phyloP scores from a whole-genome alignment of 2,797 vertebrate species.

The Danio tinwini region DNA sequence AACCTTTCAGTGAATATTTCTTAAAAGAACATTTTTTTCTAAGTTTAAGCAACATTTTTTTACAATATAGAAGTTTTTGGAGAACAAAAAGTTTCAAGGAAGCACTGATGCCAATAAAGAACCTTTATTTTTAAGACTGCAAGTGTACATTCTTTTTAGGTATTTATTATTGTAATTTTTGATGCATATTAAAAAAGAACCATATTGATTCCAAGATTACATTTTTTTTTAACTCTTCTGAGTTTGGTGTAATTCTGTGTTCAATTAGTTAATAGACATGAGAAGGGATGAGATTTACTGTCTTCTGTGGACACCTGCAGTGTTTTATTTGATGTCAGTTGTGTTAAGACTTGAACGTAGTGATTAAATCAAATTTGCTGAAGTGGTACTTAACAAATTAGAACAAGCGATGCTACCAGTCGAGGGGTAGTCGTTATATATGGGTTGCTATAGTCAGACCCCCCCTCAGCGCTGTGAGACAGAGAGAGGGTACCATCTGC shows the following conservation, averaged over 20 bases:
- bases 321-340: conserved; percentile 75
- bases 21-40: too few relatives aligned
- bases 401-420: conserved; percentile 78
- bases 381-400: conserved; percentile 86
- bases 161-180: neutral
- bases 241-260: conserved; percentile 48
- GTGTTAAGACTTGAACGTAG: conserved; percentile 74
- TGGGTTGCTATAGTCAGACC: conserved; percentile 80
- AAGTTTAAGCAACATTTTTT: too few relatives aligned
- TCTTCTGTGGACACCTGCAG: conserved; percentile 62
- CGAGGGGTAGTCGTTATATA: conserved; percentile 73
- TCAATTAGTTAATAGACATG: conserved; percentile 63
- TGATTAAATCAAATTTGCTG: conserved; percentile 79
- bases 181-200: neutral
- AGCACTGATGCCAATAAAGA: too few relatives aligned
- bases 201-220: neutral
- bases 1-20: too few relatives aligned
- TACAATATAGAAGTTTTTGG: too few relatives aligned
- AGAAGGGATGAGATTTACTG: conserved; percentile 63
- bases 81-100: too few relatives aligned
- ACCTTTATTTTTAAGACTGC: too few relatives aligned
- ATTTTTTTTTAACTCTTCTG: neutral
- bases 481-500: conserved; percentile 77
- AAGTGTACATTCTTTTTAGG: neutral
- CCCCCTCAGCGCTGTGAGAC: conserved; percentile 62